Percentiles rank a stretch among this genome's conserved stretches.
phyloP scores from a whole-genome alignment of 2,797 vertebrate genomes.

The Typhlichthys eigenmanni region DNA sequence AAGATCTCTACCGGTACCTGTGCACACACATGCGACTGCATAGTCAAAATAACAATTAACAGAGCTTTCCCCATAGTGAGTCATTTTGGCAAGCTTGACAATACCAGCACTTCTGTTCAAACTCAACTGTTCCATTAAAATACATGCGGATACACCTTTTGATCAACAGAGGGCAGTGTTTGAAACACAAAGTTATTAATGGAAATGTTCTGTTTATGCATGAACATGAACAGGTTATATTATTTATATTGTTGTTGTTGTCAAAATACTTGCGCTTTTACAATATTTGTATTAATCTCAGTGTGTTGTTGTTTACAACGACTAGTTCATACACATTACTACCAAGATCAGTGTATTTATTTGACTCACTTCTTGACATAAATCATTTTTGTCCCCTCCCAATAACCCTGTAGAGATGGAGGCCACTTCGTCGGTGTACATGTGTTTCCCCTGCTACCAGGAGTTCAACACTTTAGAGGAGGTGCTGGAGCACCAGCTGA shows the following conservation, averaged over 20 bases:
- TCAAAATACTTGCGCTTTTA: slow-evolving; percentile 1
- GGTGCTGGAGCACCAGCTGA: slow-evolving; percentile 81
- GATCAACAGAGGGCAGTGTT: slow-evolving; percentile 76
- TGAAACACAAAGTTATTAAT: slow-evolving; percentile 43
- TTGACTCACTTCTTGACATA: slow-evolving; percentile 36
- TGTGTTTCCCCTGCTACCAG: slow-evolving; percentile 85
- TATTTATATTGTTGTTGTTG: slow-evolving; percentile 32
- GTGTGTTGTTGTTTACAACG: background rate
- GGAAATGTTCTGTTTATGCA: slow-evolving; percentile 27
- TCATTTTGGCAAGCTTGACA: slow-evolving; percentile 62
- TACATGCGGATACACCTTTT: slow-evolving; percentile 62
- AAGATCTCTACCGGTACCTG: slow-evolving; percentile 36
- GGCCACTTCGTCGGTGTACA: slow-evolving; percentile 77
- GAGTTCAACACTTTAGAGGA: slow-evolving; percentile 82
- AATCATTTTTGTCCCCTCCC: slow-evolving; percentile 44
- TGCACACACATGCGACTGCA: slow-evolving; percentile 40
- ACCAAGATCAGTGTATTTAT: slow-evolving; percentile 4
- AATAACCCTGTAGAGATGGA: slow-evolving; percentile 69
- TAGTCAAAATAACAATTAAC: slow-evolving; percentile 70
- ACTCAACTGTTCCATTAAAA: slow-evolving; percentile 44
- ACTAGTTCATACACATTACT: background rate
- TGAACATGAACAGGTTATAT: slow-evolving; percentile 33
- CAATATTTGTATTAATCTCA: background rate
- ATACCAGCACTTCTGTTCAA: slow-evolving; percentile 48
- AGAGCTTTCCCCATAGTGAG: slow-evolving; percentile 53